These are phyloP conservation scores for Sinella curviseta DNA, from an alignment of 1,140 invertebrate genomes.

Conservation along the genomic window DNA sequence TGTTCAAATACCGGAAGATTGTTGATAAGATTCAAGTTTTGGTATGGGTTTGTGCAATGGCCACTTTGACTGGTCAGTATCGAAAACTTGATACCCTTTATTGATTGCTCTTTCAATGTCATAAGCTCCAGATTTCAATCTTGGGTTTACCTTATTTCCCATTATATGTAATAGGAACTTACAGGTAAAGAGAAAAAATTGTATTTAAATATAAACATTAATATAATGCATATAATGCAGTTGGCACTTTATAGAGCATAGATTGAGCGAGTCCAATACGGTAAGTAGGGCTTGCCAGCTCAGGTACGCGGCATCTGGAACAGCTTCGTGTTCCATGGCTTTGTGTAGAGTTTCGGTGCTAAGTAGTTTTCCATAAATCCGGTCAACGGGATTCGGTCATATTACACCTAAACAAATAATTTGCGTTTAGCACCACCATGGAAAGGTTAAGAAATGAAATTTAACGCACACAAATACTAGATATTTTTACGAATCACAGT, in stretches of 20 bases:
- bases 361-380: constrained; percentile 61
- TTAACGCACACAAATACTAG: too few species aligned
- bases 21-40: constrained; percentile 55
- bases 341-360: constrained; percentile 59
- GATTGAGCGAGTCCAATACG: constrained; percentile 65
- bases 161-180: constrained; percentile 42
- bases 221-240: too few species aligned
- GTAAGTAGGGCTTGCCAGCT: constrained; percentile 66
- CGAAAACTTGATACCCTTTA: constrained; percentile 54
- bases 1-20: constrained; percentile 55
- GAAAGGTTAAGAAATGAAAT: too few species aligned
- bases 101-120: constrained; percentile 49
- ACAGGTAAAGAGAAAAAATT: not conserved
- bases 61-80: constrained; percentile 54
- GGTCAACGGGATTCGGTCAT: too few species aligned
- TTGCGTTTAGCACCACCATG: too few species aligned
- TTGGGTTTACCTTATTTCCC: constrained; percentile 36
- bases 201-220: too few species aligned
- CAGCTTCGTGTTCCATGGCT: constrained; percentile 65
- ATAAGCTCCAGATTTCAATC: constrained; percentile 38
- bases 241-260: constrained; percentile 68
- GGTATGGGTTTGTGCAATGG: constrained; percentile 57
- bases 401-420: too few species aligned
- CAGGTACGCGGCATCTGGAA: constrained; percentile 64
- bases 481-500: too few species aligned